Evolutionary conservation across 2,797 vertebrate genomes (phyloP), one percentile per base, ranked within the genome.

Genomic region (Ctenochaetus hawaiiensis): DNA sequence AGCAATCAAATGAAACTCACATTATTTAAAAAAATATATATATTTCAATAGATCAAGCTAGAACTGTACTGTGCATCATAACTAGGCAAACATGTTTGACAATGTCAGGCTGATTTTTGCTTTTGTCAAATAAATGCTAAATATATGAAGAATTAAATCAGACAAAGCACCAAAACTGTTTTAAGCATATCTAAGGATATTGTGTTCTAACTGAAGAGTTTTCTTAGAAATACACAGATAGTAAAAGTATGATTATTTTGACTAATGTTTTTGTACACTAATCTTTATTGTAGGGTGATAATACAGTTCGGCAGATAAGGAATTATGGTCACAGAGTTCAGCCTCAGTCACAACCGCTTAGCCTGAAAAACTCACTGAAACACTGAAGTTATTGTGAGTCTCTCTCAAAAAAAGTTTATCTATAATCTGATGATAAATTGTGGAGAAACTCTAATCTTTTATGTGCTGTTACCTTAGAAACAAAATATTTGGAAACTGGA

Each of bases 31-130:
- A 62, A 47, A 45, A n/a, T n/a, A n/a, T n/a, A n/a, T n/a, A n/a
- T n/a, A n/a, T n/a, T n/a, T n/a, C n/a, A n/a, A n/a, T n/a, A n/a
- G n/a, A n/a, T 76, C 39, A 53, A n/a, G n/a, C 18, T 51, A 41
- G 68, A 44, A 45, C 16, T 53, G 13, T 30, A 54, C 59, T 39
- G 8, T 51, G 44, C 17, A 59, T 62, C 53, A 23, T 53, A 75
- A 78, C 87, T 45, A 83, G 71, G 30, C 18, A 59, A 53, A 71
- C 9, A 52, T 81, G 49, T 84, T 82, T 71, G 48, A 70, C 26
- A 75, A 44, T 73, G 53, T 77, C 48, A 39, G 84, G 62, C 78
- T 78, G 89, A 86, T 92, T 83, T 79, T 79, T 84, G 67, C 41
- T 54, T 88, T 81, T 84, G 37, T 88, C 39, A 72, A 83, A 88